These are phyloP conservation scores for Alviniconcha strummeri DNA, from an alignment of 2,888 invertebrate genomes.

Conservation along the genomic window DNA sequence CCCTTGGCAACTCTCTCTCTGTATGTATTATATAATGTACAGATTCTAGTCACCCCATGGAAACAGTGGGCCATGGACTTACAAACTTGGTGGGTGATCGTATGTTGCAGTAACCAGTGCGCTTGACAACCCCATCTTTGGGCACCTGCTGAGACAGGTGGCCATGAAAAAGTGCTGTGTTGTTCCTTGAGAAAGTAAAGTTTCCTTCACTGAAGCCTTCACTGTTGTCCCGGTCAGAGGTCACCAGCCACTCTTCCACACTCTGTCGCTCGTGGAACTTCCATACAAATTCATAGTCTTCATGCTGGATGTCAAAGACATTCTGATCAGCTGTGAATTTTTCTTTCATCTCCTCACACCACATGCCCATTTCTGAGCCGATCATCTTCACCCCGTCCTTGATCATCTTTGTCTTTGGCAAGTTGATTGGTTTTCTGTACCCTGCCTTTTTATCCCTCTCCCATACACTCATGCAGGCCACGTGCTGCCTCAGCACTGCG, in stretches of 20 bases:
- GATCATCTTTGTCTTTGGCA: constrained; percentile 48
- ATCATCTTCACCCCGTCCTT: constrained; percentile 80
- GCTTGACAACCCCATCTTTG: constrained; percentile 86
- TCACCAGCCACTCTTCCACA: constrained; percentile 80
- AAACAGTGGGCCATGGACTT: constrained; percentile 20
- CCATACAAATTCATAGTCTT: constrained; percentile 85
- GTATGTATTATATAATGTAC: too few relatives aligned
- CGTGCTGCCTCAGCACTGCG: not conserved
- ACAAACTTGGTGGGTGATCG: constrained; percentile 78
- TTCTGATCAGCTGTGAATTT: constrained; percentile 79
- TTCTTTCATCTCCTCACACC: constrained; percentile 82
- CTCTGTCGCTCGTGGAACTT: constrained; percentile 80
- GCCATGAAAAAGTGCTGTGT: constrained; percentile 72
- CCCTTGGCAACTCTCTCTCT: constrained; percentile 86
- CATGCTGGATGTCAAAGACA: constrained; percentile 67
- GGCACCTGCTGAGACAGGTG: constrained; percentile 78
- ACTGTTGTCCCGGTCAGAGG: constrained; percentile 86
- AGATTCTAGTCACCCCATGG: too few relatives aligned
- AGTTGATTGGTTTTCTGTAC: constrained; percentile 45
- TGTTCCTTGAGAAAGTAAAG: constrained; percentile 81
- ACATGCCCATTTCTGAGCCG: constrained; percentile 81
- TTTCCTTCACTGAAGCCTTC: constrained; percentile 84
- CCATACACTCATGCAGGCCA: constrained; percentile 40
- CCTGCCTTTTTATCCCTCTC: constrained; percentile 55
- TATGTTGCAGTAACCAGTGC: constrained; percentile 89